Evolutionary conservation across 2,888 invertebrate genomes (phyloP).

Genomic region (Dioctria rufipes): DNA sequence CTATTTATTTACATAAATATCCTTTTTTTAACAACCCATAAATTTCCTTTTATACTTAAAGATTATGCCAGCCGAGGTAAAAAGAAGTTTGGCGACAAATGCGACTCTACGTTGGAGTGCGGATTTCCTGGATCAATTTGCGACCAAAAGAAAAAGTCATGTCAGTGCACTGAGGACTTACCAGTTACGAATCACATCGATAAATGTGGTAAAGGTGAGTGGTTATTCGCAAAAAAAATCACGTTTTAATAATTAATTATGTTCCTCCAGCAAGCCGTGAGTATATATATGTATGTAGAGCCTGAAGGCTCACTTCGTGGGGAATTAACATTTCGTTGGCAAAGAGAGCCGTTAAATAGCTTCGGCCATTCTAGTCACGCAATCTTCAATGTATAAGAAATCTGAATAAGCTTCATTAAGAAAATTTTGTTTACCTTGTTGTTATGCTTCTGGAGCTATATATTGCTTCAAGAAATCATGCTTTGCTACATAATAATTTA

Average conservation of each 20-base stretch:
- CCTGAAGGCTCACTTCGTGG: not conserved
- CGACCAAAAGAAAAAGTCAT: constrained; percentile 78
- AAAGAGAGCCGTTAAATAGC: not conserved
- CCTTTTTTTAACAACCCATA: too few species aligned
- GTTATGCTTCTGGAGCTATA: too few species aligned
- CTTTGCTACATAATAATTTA: too few species aligned
- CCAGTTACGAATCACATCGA: constrained; percentile 87
- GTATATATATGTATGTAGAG: not conserved
- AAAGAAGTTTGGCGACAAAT: constrained; percentile 84
- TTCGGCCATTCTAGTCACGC: not conserved
- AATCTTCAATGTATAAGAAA: not conserved
- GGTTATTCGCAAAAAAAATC: not conserved
- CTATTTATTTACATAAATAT: constrained; percentile 45
- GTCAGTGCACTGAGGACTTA: constrained; percentile 81
- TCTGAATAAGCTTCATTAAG: not conserved
- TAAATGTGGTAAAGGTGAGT: constrained; percentile 87
- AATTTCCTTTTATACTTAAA: constrained; percentile 57
- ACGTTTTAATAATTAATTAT: constrained; percentile 27
- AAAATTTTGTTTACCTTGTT: not conserved
- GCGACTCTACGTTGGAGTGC: constrained; percentile 81
- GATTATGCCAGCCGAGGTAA: constrained; percentile 75
- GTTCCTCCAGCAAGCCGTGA: constrained; percentile 5
- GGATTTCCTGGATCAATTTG: constrained; percentile 83
- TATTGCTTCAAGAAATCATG: too few species aligned
- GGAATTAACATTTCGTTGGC: not conserved